phyloP scores from a whole-genome alignment of 2,888 invertebrate species.

The Spatulosminthurus flaviceps region DNA sequence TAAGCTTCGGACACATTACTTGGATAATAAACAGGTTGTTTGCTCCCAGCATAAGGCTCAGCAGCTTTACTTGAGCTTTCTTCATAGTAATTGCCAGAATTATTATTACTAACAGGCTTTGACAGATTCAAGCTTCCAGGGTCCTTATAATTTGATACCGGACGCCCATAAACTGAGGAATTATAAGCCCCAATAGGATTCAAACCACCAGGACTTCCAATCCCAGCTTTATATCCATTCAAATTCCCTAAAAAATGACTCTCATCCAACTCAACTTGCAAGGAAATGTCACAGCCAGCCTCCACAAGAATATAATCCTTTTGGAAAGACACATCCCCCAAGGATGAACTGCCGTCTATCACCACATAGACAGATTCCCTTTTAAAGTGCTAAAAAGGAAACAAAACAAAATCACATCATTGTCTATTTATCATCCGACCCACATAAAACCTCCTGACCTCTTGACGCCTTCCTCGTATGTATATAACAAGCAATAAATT shows the following conservation, averaged over 20 bases:
- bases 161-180: too few species aligned
- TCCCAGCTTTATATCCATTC: background rate
- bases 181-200: too few species aligned
- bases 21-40: too few species aligned
- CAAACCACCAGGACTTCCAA: too few species aligned
- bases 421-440: constrained; percentile 11
- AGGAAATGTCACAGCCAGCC: constrained; percentile 25
- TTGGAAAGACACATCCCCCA: constrained; percentile 9
- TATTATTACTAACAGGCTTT: too few species aligned
- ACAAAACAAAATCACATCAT: background rate
- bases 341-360: background rate
- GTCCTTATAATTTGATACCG: too few species aligned
- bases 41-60: too few species aligned
- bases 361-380: constrained; percentile 31
- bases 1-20: too few species aligned
- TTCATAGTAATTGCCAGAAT: too few species aligned
- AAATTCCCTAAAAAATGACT: background rate
- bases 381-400: constrained; percentile 33
- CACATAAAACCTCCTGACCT: constrained; percentile 4
- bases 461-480: too few species aligned
- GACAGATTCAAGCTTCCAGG: too few species aligned
- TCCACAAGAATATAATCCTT: constrained; percentile 26
- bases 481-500: background rate
- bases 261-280: background rate
- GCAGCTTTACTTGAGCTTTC: too few species aligned